phyloP scores from a whole-genome alignment of 2,113 vertebrate species.

The Theristicus caerulescens region DNA sequence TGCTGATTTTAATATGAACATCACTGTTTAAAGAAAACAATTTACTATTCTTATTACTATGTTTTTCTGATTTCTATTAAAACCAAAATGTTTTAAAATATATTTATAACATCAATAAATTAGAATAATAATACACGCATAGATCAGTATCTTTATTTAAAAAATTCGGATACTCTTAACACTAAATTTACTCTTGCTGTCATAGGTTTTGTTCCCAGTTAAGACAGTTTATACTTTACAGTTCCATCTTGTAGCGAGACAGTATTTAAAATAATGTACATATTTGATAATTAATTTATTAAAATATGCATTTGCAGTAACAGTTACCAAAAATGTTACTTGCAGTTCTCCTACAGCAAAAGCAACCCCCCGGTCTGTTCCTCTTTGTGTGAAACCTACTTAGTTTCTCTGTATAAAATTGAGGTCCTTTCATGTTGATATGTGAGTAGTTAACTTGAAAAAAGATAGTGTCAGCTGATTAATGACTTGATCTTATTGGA shows the following conservation, averaged over 20 bases:
- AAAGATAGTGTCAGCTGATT: neutral
- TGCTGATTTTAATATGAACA: constrained; percentile 12
- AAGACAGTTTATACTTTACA: neutral
- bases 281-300: neutral
- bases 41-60: constrained; percentile 49
- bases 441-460: neutral
- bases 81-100: constrained; percentile 46
- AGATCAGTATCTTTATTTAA: constrained; percentile 12
- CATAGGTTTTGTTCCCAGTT: neutral
- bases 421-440: neutral
- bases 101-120: constrained; percentile 47
- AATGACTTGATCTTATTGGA: neutral
- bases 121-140: constrained; percentile 30
- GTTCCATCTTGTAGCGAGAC: neutral
- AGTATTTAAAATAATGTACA: neutral
- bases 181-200: constrained; percentile 13
- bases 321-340: too few relatives aligned
- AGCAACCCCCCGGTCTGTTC: neutral
- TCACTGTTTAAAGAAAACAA: constrained; percentile 25
- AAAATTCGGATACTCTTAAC: constrained; percentile 13
- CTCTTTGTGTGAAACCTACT: neutral
- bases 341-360: neutral
- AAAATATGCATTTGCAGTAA: neutral
- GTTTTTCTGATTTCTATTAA: constrained; percentile 45
- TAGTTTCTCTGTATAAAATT: neutral